Evolutionary conservation across 2,797 vertebrate species (phyloP), one percentile per base, ranked within the genome.

Genomic region (Lacerta viridis): DNA sequence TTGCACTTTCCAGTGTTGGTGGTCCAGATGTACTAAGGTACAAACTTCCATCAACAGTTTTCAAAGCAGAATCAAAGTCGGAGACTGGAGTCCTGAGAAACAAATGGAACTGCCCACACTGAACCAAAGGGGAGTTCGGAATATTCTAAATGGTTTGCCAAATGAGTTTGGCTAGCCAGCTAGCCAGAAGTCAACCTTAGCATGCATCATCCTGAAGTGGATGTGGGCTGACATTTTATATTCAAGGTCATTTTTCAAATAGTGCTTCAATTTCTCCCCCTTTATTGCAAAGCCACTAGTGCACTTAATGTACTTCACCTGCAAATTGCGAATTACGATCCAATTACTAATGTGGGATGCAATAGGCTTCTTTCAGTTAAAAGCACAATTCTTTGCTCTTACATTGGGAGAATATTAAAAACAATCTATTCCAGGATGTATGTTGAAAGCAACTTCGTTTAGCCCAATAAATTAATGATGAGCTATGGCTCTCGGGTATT

Each of bases 221-320:
- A 89, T 39, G 5, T 27, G 79, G 4, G 5, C 33, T 93, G 91
- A 79, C 84, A 89, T 91, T 95, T 89, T 89, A 85, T 55, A 75
- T 90, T 90, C 88, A 93, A 94, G 87, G 91, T 79, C 92, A 93
- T 85, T 91, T 93, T 88, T 89, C 87, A 0, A 0, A 78, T 81
- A 90, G 74, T 87, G 83, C 77, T 93, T 18, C 1, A 76, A 89
- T 91, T 92, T 64, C 27, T 13, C 64, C 39, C 27, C 61, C 85
- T 91, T 68, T 59, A 86, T 78, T 71, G 83, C 59, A 64, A 88
- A 90, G 59, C 72, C 86, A 27, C 75, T 69, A 43, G 25, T 88
- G 61, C 80, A 74, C 82, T 80, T 87, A 71, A 87, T 27, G 59
- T 72, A 89, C 88, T 91, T 84, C n/a, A 85, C 82, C 80, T 88